These are phyloP conservation scores for Orthosia gothica DNA, from an alignment of 2,888 invertebrate genomes.

Conservation along the genomic window DNA sequence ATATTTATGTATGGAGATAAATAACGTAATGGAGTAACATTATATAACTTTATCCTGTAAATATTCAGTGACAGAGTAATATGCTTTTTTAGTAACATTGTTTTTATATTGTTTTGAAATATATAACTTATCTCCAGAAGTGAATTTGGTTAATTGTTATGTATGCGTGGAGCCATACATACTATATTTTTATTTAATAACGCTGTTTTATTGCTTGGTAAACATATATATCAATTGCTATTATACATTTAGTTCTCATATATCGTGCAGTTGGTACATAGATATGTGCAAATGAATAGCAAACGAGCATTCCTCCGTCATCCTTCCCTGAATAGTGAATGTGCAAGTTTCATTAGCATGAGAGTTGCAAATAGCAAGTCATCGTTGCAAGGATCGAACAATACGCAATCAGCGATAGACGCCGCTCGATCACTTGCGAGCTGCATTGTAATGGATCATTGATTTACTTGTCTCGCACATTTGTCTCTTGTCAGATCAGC, in stretches of 20 bases:
- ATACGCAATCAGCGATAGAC: constrained; percentile 57
- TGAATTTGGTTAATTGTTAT: too few species aligned
- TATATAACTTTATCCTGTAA: too few species aligned
- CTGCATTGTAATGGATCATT: constrained; percentile 39
- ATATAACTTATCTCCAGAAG: too few species aligned
- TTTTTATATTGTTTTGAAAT: too few species aligned
- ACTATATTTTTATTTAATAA: too few species aligned
- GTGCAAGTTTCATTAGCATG: constrained; percentile 55
- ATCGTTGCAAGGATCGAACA: constrained; percentile 47
- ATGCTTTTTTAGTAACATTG: too few species aligned
- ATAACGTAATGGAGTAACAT: too few species aligned
- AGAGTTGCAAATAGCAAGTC: constrained; percentile 53
- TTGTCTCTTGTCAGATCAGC: constrained; percentile 45
- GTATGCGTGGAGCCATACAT: too few species aligned
- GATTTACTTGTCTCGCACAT: constrained; percentile 26
- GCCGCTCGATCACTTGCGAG: constrained; percentile 28
- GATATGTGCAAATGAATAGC: constrained; percentile 5
- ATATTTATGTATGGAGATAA: too few species aligned
- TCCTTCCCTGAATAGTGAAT: constrained; percentile 38
- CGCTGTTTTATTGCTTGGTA: too few species aligned
- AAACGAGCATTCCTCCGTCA: constrained; percentile 18
- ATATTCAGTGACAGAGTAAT: too few species aligned
- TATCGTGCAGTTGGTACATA: neutral
- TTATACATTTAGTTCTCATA: neutral
- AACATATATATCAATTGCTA: too few species aligned